Evolutionary conservation across 2,888 invertebrate species (phyloP).

Genomic region (Mongoloraphidia duomilia): DNA sequence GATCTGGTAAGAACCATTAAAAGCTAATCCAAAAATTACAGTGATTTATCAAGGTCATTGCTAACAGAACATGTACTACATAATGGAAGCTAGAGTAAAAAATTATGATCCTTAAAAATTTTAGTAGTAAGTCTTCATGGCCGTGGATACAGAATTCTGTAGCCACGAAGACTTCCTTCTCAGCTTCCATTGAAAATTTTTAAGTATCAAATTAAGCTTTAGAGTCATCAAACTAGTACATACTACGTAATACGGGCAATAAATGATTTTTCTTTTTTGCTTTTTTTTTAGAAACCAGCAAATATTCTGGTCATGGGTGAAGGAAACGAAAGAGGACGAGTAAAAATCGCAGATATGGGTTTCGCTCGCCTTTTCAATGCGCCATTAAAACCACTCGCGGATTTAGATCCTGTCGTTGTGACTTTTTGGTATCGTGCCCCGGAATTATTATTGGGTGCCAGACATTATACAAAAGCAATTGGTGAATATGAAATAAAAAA

Average conservation of each 20-base stretch:
- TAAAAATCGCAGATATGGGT: conserved; percentile 99
- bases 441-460: conserved; percentile 81
- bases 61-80: too few relatives aligned
- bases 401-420: conserved; percentile 97
- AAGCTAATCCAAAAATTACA: conserved; percentile 10
- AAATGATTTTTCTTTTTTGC: too few relatives aligned
- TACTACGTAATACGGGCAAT: too few relatives aligned
- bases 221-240: too few relatives aligned
- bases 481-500: conserved; percentile 34
- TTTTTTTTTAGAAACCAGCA: conserved; percentile 70
- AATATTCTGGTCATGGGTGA: conserved; percentile 99
- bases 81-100: too few relatives aligned
- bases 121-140: too few relatives aligned
- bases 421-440: conserved; percentile 99
- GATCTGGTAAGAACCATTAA: conserved; percentile 56
- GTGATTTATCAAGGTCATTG: too few relatives aligned
- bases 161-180: too few relatives aligned
- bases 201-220: too few relatives aligned
- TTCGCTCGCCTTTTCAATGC: conserved; percentile 97
- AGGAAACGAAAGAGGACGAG: conserved; percentile 88
- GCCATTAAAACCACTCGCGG: conserved; percentile 92
- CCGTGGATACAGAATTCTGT: too few relatives aligned
- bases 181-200: too few relatives aligned
- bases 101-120: too few relatives aligned
- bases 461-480: conserved; percentile 97